Percentiles rank a stretch among this genome's conserved stretches.
Conservation (phyloP, 2,113 vertebrate genomes). For the Myiopsitta monachus region DNA sequence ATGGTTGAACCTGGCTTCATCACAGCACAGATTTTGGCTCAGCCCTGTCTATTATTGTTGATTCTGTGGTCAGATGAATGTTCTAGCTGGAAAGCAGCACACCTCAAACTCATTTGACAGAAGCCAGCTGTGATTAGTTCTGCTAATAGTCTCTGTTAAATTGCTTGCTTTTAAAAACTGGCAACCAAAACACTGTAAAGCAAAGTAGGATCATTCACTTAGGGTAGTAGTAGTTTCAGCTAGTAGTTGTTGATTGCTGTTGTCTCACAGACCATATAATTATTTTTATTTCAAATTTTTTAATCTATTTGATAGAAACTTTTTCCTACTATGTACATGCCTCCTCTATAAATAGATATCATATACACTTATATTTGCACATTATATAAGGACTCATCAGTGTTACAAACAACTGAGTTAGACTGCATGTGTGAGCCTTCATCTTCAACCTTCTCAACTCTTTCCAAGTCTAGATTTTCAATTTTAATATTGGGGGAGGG, state of each 20-base stretch:
- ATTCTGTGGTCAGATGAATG: neutral
- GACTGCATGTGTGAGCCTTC: neutral
- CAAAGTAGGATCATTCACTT: neutral
- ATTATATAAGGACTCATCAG: neutral
- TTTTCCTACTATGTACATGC: fast-evolving
- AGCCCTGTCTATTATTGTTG: neutral
- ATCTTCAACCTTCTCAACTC: neutral
- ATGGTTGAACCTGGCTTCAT: neutral
- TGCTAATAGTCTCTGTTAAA: neutral
- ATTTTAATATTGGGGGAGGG: neutral
- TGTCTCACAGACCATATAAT: neutral
- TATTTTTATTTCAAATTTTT: neutral
- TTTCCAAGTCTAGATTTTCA: neutral
- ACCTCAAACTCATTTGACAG: neutral
- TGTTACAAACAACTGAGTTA: neutral
- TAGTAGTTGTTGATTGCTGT: neutral
- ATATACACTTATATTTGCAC: neutral
- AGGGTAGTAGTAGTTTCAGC: fast-evolving
- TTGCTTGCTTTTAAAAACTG: neutral
- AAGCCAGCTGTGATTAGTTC: neutral
- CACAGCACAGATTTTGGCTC: neutral
- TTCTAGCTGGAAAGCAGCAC: neutral
- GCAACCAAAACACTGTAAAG: neutral
- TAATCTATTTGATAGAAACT: neutral
- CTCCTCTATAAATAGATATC: neutral